Evolutionary conservation across 2,113 vertebrate species (phyloP).

Genomic region (Chloroceryle aenea): DNA sequence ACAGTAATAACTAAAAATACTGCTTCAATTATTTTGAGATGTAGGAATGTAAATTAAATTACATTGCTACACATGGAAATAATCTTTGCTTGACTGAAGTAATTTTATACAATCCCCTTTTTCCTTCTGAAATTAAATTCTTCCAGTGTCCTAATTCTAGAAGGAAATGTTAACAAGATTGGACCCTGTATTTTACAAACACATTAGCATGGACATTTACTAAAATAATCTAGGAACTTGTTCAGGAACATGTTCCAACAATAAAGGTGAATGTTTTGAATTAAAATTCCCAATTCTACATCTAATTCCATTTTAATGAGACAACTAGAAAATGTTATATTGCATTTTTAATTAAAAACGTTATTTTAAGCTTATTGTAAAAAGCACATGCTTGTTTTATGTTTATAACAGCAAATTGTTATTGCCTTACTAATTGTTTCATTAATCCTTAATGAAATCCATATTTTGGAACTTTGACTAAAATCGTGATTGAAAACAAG

Average conservation of each 20-base stretch:
- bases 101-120: neutral
- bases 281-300: constrained; percentile 24
- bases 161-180: neutral
- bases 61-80: neutral
- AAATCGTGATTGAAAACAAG: neutral
- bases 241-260: neutral
- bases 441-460: neutral
- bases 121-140: neutral
- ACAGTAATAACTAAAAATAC: neutral
- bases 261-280: constrained; percentile 32
- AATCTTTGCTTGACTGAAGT: neutral
- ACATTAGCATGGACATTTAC: neutral
- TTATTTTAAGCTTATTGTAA: neutral
- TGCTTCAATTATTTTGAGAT: neutral
- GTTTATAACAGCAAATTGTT: neutral
- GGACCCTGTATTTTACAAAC: neutral
- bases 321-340: neutral
- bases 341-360: constrained; percentile 7
- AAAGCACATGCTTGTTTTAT: neutral
- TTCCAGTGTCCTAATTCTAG: neutral
- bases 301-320: constrained; percentile 34
- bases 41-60: neutral
- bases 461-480: neutral
- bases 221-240: neutral
- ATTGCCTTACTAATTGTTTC: neutral